Base-by-base conservation (phyloP, 2,113 vertebrate genomes). In the Gallinago media region DNA sequence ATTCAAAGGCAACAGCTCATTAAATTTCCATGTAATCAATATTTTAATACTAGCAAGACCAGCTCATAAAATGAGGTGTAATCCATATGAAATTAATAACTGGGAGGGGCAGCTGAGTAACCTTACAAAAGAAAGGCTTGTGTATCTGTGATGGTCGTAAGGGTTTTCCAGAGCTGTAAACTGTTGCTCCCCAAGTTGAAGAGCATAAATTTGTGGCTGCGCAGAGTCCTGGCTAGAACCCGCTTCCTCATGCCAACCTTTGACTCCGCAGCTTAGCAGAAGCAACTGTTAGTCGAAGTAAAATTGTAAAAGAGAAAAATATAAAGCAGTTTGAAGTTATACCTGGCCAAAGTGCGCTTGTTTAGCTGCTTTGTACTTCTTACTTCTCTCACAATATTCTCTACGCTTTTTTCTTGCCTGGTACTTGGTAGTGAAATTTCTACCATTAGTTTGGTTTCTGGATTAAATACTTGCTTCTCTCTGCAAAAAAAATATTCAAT, bases 1-100 rank as follows among this genome's bases (percentile, higher is more conserved):
- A 95, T 65, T 95, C 80, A 74, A 84, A 93, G 73, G 59, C 36
- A 75, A 26, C 49, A 66, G 46, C 56, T 96, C 46, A 68, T 72
- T 82, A 47, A 36, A 76, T 65, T 78, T 66, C 29, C 55, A 71
- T 32, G 19, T 73, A 89, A 77, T 88, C 78, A 88, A 84, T 94
- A 76, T 75, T 74, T 77, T 72, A 75, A 78, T 75, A 65, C 54
- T 56, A 71, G 54, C 47, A 79, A 34, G 13, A 84, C 15, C 32
- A 85, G 58, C n/a, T 94, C 47, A 61, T 54, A 54, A 61, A 59
- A 58, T 26, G 34, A 61, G 20, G 47, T 85, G 49, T 50, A 80
- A 74, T 22, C 32, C 66, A 8, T n/a, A 50, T 71, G 56, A 70
- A 77, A 82, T 72, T n/a, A 46, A 68, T 27, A 47, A 17, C 29